Evolutionary conservation across 2,113 vertebrate genomes (phyloP), one percentile per base, ranked within the genome.

Genomic region (Sander vitreus): DNA sequence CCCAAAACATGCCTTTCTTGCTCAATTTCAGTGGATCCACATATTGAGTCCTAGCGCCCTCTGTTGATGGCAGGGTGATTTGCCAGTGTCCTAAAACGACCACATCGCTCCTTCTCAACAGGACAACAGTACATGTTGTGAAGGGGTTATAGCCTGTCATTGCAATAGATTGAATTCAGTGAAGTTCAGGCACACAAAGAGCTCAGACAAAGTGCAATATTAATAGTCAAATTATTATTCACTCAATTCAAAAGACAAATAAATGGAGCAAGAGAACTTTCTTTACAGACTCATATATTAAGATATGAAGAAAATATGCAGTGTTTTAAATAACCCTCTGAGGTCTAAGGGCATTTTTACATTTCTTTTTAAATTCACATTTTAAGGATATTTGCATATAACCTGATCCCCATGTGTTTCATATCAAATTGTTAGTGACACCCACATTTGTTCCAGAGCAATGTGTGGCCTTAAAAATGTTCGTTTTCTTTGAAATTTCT

Each of bases 21-120:
- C 27, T 84, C 25, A 45, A 69, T 66, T 73, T 71, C 1, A 78
- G 43, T 45, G 43, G 25, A 81, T 50, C 76, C 87, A 93, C 90
- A 87, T 57, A 94, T 93, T 95, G 93, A 91, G 81, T 90, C 48
- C 71, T 93, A 90, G 94, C 93, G 93, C 95, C 95, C 95, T 95
- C 95, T 96, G 81, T 94, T 92, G 95, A 88, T 63, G 21, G 58
- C 55, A 84, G 2, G 2, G 2, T 48, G 62, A 66, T 43, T 43
- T 43, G 39, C 10, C 16, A 73, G 51, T 81, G 72, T 79, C 16
- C 58, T 27, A 1, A 36, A 74, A 3, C 4, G 0, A 47, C 4
- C 75, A 73, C 25, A 51, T 53, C 57, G 55, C 43, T 21, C 21
- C n/a, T 76, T 27, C 7, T 21, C 50, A 10, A 48, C 27, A 36